phyloP scores from a whole-genome alignment of 1,140 invertebrate genomes.

The Ostrea denselamellosa region DNA sequence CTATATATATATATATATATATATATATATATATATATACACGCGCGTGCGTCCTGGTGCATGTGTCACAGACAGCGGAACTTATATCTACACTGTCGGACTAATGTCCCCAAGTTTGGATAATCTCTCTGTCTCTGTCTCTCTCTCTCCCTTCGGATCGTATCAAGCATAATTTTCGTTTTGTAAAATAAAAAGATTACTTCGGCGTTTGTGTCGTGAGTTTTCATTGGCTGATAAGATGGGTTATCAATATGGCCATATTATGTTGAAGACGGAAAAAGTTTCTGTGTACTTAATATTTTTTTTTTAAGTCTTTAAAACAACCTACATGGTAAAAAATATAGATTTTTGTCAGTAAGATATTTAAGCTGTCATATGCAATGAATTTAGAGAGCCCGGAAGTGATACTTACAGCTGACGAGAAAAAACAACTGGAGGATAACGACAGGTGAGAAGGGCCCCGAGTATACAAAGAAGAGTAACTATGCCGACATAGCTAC shows the following conservation, averaged over 20 bases:
- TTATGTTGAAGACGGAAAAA: background rate
- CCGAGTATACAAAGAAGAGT: background rate
- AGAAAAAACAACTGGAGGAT: slow-evolving; percentile 59
- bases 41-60: too few species aligned
- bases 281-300: background rate
- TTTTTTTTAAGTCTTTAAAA: background rate
- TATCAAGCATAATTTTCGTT: background rate
- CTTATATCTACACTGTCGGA: too few species aligned
- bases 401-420: slow-evolving; percentile 55
- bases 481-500: background rate
- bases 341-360: background rate
- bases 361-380: background rate
- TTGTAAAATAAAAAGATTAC: background rate
- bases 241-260: background rate
- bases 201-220: too few species aligned
- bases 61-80: too few species aligned
- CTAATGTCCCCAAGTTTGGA: too few species aligned
- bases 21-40: too few species aligned
- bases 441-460: slow-evolving; percentile 59
- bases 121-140: too few species aligned
- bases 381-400: slow-evolving; percentile 54
- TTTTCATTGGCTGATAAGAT: background rate
- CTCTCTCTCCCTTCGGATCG: background rate
- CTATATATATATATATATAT: too few species aligned
- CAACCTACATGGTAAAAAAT: background rate